phyloP scores from a whole-genome alignment of 2,888 invertebrate species.

The Melinaea marsaeus region DNA sequence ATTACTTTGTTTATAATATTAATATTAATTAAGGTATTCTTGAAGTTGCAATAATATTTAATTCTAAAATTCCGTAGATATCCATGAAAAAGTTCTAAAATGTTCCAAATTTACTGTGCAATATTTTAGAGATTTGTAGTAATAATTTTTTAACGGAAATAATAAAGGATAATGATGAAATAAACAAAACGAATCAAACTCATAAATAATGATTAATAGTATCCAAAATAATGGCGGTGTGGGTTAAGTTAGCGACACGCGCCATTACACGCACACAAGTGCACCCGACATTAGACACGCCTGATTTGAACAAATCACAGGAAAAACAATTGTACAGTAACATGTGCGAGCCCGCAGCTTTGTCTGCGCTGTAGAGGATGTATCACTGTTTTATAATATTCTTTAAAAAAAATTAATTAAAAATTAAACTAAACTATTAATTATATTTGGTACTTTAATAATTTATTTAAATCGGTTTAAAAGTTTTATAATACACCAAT shows the following conservation, averaged over 20 bases:
- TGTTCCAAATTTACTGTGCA: too few species aligned
- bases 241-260: slow-evolving; percentile 24
- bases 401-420: too few species aligned
- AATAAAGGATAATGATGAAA: neutral
- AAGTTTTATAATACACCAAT: too few species aligned
- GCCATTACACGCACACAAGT: slow-evolving; percentile 39
- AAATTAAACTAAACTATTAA: too few species aligned
- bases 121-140: too few species aligned
- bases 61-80: too few species aligned
- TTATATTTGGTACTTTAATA: too few species aligned
- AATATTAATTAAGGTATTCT: slow-evolving; percentile 3
- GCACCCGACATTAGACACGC: slow-evolving; percentile 33
- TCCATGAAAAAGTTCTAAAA: too few species aligned
- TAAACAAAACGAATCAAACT: neutral
- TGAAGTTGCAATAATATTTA: neutral
- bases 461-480: too few species aligned
- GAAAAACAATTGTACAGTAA: neutral
- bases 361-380: too few species aligned
- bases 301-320: slow-evolving; percentile 30
- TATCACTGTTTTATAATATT: too few species aligned
- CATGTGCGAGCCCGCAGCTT: neutral
- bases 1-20: neutral
- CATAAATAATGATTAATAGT: neutral
- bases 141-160: too few species aligned
- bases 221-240: neutral